Conservation (phyloP, 1,140 invertebrate species). For the Babylonia areolata region DNA sequence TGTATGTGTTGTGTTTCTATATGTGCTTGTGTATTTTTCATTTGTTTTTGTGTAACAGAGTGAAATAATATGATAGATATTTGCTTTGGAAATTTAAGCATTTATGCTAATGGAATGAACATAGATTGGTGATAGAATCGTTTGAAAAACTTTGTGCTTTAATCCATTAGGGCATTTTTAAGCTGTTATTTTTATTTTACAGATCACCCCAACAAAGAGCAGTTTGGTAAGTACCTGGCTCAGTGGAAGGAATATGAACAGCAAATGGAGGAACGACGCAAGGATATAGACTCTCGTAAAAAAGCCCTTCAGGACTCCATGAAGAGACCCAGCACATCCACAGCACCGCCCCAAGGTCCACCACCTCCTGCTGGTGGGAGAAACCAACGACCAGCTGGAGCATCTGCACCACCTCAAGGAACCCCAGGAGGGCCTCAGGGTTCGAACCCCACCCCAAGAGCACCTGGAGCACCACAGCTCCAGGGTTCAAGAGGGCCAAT, state of each 20-base stretch:
- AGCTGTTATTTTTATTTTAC: too few species aligned
- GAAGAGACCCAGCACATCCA: constrained; percentile 15
- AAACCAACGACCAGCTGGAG: not conserved
- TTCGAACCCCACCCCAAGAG: not conserved
- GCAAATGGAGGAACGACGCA: constrained; percentile 70
- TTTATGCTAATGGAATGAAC: too few species aligned
- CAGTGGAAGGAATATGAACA: constrained; percentile 75
- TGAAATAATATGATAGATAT: too few species aligned
- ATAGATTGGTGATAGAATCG: too few species aligned
- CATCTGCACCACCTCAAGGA: not conserved
- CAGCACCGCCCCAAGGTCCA: too few species aligned
- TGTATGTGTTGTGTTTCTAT: not conserved
- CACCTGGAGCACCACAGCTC: not conserved
- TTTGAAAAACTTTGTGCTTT: too few species aligned
- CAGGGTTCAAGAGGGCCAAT: not conserved
- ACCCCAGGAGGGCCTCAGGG: not conserved
- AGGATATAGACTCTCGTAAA: constrained; percentile 60
- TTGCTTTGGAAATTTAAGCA: too few species aligned
- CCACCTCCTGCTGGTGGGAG: not conserved
- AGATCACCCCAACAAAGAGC: constrained; percentile 77
- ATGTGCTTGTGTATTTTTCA: too few species aligned
- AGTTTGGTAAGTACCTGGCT: constrained; percentile 74
- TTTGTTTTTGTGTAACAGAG: too few species aligned
- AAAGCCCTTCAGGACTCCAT: constrained; percentile 44
- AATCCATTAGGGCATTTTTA: too few species aligned